A percentile compares a stretch with the other conserved stretches of the same genome.
Conservation (phyloP, 2,797 vertebrate species). For the Megaceryle alcyon region DNA sequence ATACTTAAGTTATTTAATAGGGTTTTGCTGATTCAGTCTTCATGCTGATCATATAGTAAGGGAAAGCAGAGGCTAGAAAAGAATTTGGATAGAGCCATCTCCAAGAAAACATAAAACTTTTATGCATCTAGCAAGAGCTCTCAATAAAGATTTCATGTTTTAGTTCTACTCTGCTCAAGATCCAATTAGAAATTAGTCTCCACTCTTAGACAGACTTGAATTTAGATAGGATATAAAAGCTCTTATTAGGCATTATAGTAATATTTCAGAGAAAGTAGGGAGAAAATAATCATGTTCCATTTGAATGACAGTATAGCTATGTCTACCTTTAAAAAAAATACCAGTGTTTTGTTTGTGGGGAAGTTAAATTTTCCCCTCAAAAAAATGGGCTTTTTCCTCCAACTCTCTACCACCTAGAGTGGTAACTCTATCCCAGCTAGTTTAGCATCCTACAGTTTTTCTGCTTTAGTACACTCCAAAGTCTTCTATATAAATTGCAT, state of each 20-base stretch:
- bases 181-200: constrained; percentile 56
- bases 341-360: background rate
- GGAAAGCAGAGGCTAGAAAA: background rate
- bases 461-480: background rate
- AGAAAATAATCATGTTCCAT: constrained; percentile 34
- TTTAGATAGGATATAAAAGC: constrained; percentile 50
- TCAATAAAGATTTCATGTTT: constrained; percentile 47
- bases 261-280: constrained; percentile 28
- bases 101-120: constrained; percentile 26
- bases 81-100: background rate
- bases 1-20: constrained; percentile 1
- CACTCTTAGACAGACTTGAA: constrained; percentile 43
- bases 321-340: background rate
- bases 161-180: constrained; percentile 62
- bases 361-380: background rate
- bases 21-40: background rate
- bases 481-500: background rate
- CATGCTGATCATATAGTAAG: background rate
- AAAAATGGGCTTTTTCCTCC: background rate
- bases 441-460: background rate
- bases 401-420: background rate
- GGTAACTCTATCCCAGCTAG: background rate
- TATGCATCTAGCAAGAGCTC: constrained; percentile 37
- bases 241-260: constrained; percentile 34
- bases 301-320: constrained; percentile 18